These are phyloP conservation scores for Beroe forskalii DNA, from an alignment of 37 sponge, comb jelly and placozoan species.

Conservation along the genomic window DNA sequence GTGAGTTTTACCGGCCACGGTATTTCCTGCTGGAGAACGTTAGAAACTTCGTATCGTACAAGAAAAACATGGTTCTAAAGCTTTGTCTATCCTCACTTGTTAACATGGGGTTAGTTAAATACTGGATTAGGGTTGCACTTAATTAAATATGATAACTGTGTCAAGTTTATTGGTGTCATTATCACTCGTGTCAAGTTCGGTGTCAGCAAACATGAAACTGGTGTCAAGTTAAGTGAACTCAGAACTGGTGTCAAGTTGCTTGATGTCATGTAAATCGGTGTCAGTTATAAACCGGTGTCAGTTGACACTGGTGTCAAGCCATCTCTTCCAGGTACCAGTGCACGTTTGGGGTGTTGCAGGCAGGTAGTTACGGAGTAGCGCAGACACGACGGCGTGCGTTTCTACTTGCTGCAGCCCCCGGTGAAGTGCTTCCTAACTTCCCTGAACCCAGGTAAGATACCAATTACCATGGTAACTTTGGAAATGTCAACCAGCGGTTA, in stretches of 20 bases:
- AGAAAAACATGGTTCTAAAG: constrained; percentile 87
- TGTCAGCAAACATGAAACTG: not conserved
- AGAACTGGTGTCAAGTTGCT: too few species aligned
- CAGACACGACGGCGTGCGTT: constrained; percentile 89
- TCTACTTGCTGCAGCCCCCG: constrained; percentile 89
- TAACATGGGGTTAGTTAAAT: constrained; percentile 75
- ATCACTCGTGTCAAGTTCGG: not conserved
- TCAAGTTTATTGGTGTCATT: not conserved
- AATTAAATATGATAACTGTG: not conserved
- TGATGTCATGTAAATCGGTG: too few species aligned
- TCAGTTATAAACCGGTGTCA: too few species aligned
- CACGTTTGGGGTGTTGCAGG: constrained; percentile 89
- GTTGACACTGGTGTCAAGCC: not conserved
- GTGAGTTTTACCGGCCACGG: constrained; percentile 86
- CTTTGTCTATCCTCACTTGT: constrained; percentile 81
- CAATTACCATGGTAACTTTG: not conserved
- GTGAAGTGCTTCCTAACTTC: constrained; percentile 78
- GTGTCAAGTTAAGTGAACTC: not conserved
- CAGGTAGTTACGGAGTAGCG: constrained; percentile 89
- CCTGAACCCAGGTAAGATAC: constrained; percentile 83
- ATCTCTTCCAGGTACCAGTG: constrained; percentile 69
- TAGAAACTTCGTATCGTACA: constrained; percentile 93
- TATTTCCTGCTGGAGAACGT: constrained; percentile 91
- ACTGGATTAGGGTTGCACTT: not conserved
- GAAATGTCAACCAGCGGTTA: not conserved